A percentile compares a stretch with the other conserved stretches of the same genome.
phyloP scores from a whole-genome alignment of 2,113 vertebrate species.

The Peromyscus californicus region DNA sequence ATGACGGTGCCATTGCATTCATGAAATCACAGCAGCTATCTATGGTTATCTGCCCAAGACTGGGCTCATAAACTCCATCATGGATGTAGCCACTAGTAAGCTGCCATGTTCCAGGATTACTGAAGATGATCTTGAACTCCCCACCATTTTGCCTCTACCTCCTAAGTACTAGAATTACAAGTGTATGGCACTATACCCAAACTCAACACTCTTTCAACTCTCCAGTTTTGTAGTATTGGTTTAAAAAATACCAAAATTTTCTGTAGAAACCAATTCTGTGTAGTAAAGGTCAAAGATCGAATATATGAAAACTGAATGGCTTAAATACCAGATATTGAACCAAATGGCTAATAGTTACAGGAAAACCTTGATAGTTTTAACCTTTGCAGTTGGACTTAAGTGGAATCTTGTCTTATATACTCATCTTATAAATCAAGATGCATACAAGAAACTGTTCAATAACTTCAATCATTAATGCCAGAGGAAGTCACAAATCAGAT shows the following conservation, averaged over 20 bases:
- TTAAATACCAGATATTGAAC: conserved; percentile 27
- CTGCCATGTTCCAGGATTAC: not conserved
- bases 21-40: not conserved
- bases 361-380: conserved; percentile 16
- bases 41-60: not conserved
- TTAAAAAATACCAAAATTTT: conserved; percentile 43
- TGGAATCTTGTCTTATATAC: not conserved
- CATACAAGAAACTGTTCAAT: not conserved
- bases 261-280: conserved; percentile 16
- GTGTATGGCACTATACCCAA: not conserved
- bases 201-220: not conserved
- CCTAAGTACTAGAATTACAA: not conserved
- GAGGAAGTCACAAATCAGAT: not conserved
- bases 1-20: not conserved
- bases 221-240: not conserved
- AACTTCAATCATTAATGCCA: not conserved
- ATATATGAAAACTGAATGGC: conserved; percentile 45
- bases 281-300: conserved; percentile 24
- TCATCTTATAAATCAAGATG: not conserved
- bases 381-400: not conserved
- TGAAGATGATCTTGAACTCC: not conserved
- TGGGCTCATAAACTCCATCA: not conserved
- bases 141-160: not conserved
- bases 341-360: not conserved
- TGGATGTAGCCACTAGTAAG: not conserved